Evolutionary conservation across 2,797 vertebrate species (phyloP).

Genomic region (Tauraco hartlaubi): DNA sequence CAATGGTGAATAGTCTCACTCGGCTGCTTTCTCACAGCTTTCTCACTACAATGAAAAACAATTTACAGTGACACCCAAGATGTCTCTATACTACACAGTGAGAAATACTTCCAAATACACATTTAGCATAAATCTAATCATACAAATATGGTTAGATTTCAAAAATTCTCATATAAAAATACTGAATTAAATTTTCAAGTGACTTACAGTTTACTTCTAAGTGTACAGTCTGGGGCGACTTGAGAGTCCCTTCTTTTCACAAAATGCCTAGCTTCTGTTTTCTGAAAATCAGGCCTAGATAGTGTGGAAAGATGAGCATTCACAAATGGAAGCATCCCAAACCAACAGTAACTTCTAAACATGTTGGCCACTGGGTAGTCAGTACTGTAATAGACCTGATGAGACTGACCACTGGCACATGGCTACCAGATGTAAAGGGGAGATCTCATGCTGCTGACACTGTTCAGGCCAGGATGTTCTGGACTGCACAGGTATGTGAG

Average conservation of each 20-base stretch:
- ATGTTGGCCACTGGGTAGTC: neutral
- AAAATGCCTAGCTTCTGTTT: neutral
- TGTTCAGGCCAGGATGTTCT: neutral
- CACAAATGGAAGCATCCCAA: neutral
- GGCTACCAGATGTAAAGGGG: neutral
- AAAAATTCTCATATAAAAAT: neutral
- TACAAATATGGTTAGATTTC: conserved; percentile 16
- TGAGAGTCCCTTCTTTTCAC: neutral
- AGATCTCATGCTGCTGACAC: neutral
- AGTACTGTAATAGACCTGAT: neutral
- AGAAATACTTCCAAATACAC: conserved; percentile 58
- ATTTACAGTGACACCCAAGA: conserved; percentile 41
- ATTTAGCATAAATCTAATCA: conserved; percentile 56
- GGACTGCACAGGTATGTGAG: neutral
- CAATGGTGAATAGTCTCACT: neutral
- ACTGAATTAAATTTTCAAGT: neutral
- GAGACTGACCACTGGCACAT: neutral
- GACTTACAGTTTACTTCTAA: conserved; percentile 16
- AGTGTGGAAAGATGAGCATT: neutral
- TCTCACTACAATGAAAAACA: conserved; percentile 36
- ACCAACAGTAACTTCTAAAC: neutral
- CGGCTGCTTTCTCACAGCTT: conserved; percentile 22
- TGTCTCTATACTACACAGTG: neutral
- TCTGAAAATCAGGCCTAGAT: neutral
- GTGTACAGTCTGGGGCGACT: neutral